Base-by-base conservation (phyloP, 2,797 vertebrate genomes). In the Anabacerthia variegaticeps region DNA sequence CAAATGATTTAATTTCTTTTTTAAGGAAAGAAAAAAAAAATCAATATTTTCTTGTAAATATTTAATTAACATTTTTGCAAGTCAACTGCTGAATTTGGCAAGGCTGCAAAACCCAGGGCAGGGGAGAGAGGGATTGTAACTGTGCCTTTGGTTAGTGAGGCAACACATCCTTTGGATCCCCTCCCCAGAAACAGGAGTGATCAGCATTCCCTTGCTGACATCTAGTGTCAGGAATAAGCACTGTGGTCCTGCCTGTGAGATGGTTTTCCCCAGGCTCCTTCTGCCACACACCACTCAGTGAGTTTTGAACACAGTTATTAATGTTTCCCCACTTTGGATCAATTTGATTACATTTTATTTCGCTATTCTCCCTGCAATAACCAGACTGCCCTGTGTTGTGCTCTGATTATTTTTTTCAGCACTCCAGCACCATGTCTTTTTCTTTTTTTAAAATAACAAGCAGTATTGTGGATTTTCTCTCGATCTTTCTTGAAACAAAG, bases 121-220 rank as follows among this genome's bases (percentile, higher is more conserved):
- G 39, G 12, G 39, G 12, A 52, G 4, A 34, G 21, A 23, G 5
- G 2, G 10, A 9, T 17, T 36, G 9, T 13, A 66, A 43, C 63
- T 4, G 18, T 12, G 32, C 37, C 18, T 59, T n/a, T 8, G n/a
- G 30, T 30, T 12, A 28, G 19, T 3, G 49, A 71, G 32, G 43
- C 26, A 18, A 4, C 0, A 0, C 23, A 54, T 5, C 59, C 34
- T n/a, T 17, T 3, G 5, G 44, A 5, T 23, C 51, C 6, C 21
- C 65, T 58, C 23, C 9, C 11, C 61, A 16, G 17, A 54, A 44
- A 37, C 4, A 1, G 7, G 15, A 55, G 68, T 15, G 0, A 92
- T 52, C 68, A 43, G 54, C 89, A 51, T 92, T 95, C 96, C 13
- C 95, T 96, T 98, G 90, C 94, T 98, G 97, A 76, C 98, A 98